Base-by-base conservation (phyloP, 2,888 invertebrate species). In the Eupsilia transversa region DNA sequence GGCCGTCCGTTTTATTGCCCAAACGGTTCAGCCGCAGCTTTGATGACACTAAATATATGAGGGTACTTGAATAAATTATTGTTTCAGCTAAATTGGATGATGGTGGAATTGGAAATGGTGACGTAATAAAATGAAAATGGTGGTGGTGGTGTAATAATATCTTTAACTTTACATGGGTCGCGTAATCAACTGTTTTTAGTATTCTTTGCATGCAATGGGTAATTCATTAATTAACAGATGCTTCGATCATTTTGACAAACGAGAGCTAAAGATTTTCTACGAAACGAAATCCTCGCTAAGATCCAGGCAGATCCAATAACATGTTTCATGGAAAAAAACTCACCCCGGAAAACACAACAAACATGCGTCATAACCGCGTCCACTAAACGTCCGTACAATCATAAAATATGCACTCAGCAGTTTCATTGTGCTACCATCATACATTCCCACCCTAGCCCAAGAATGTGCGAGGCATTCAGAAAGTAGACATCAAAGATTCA, bases 401-500 rank as follows among this genome's bases (percentile, higher is more conserved):
- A 84, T 89, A 86, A 86, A 84, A 83, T 79, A 78, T 86, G 79
- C 77, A 64, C 75, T 57, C 66, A 70, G 49, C 35, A 6, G 6
- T 80, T 82, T 64, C 70, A 82, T 87, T 80, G 86, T 85, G 81
- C 79, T 80, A 72, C 63, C 72, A 76, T 72, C 77, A 82, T 79
- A 78, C 79, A 89, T 90, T 88, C 85, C 67, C 72, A 74, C 87
- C 83, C 83, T 80, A 79, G 82, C 43, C 82, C 69, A 83, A 69
- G 69, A 84, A 87, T 87, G 76, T 84, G 77, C 46, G 59, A 72
- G 86, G 81, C 76, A 86, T 90, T 89, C 86, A 82, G 84, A 86
- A 90, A 87, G 80, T 77, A 89, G 86, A 88, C 90, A 93, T 92
- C 86, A 92, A 93, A 91, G 77, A 92, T 93, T 93, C 52, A 35